These are phyloP conservation scores for Condylura cristata DNA, from an alignment of 2,113 vertebrate genomes.

Conservation along the genomic window DNA sequence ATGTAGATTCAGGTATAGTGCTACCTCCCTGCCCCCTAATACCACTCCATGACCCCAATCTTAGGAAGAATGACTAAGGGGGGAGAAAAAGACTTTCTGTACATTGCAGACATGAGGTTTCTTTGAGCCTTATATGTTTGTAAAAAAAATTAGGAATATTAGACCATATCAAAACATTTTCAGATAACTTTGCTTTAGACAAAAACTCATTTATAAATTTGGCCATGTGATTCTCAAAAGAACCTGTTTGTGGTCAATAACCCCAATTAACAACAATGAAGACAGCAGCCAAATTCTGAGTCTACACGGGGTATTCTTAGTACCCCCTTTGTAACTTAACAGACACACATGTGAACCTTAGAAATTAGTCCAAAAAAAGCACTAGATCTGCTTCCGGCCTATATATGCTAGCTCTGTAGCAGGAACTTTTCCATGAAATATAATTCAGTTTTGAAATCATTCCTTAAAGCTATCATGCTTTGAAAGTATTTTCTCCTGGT, in stretches of 20 bases:
- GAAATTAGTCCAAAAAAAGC: background rate
- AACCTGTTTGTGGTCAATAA: background rate
- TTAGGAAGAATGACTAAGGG: background rate
- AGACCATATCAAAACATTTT: background rate
- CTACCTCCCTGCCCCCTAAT: background rate
- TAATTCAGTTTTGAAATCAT: background rate
- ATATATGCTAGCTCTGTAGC: background rate
- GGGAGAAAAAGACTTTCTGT: background rate
- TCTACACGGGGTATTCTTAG: background rate
- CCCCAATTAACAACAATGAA: background rate
- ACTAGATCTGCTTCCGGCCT: background rate
- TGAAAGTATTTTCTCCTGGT: background rate
- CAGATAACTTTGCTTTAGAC: background rate
- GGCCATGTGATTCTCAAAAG: background rate
- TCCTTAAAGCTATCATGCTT: background rate
- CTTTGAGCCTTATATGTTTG: background rate
- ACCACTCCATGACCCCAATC: background rate
- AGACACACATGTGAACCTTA: background rate
- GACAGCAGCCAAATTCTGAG: background rate
- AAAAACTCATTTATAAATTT: conserved; percentile 31
- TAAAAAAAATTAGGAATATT: background rate
- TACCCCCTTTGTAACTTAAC: background rate
- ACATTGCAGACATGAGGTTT: background rate
- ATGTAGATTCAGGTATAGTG: background rate
- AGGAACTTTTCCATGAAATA: background rate